These are phyloP conservation scores for Apotomis capreana DNA, from an alignment of 2,888 invertebrate genomes.

Conservation along the genomic window DNA sequence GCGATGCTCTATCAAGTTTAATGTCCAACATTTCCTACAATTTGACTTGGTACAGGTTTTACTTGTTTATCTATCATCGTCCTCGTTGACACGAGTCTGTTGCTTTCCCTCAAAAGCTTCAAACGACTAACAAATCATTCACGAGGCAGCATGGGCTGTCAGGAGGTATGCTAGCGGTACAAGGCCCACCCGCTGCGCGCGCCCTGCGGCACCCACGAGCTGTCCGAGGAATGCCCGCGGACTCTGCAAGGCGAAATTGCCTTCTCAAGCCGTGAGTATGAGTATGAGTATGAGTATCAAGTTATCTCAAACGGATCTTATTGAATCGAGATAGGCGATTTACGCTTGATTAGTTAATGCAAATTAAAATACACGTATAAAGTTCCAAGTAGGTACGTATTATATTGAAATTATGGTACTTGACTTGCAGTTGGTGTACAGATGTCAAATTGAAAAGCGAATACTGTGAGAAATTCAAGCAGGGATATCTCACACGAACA, in stretches of 20 bases:
- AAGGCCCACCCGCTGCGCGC: slow-evolving; percentile 71
- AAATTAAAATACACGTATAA: slow-evolving; percentile 46
- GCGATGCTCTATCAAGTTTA: neutral
- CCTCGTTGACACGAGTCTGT: neutral
- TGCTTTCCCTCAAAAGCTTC: slow-evolving; percentile 12
- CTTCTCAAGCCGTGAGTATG: slow-evolving; percentile 45
- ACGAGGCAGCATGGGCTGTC: slow-evolving; percentile 61
- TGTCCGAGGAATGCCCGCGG: slow-evolving; percentile 52
- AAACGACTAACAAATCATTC: slow-evolving; percentile 30
- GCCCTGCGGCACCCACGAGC: slow-evolving; percentile 73
- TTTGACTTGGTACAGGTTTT: neutral
- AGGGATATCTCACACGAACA: slow-evolving; percentile 39
- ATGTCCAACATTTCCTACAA: slow-evolving; percentile 1
- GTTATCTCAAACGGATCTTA: slow-evolving; percentile 45
- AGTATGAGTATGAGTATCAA: no score
- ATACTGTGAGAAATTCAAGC: slow-evolving; percentile 36
- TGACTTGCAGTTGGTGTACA: slow-evolving; percentile 32
- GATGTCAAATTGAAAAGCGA: slow-evolving; percentile 27
- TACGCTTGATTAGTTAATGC: slow-evolving; percentile 43
- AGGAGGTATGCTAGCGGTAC: slow-evolving; percentile 63
- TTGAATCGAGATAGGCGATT: slow-evolving; percentile 26
- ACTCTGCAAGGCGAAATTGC: slow-evolving; percentile 49
- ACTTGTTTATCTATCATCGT: slow-evolving; percentile 17
- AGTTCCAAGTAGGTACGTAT: slow-evolving; percentile 42
- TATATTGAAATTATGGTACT: slow-evolving; percentile 13